A percentile compares a stretch with the other conserved stretches of the same genome.
These are phyloP conservation scores for Anseranas semipalmata DNA, from an alignment of 2,113 vertebrate genomes.

Conservation along the genomic window DNA sequence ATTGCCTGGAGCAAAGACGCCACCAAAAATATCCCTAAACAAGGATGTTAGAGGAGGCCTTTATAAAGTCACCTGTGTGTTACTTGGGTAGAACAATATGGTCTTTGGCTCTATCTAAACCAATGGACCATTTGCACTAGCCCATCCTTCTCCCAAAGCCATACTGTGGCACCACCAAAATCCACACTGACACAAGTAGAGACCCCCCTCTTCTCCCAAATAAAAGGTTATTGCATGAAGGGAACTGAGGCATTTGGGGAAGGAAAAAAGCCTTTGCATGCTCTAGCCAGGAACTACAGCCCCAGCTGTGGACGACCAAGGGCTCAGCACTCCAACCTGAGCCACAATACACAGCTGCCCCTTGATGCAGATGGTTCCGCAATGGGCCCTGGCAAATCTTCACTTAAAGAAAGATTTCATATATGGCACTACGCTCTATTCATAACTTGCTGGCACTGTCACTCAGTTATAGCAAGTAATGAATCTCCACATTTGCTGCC, in stretches of 20 bases:
- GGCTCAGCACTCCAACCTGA: not conserved
- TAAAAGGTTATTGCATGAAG: not conserved
- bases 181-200: not conserved
- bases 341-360: not conserved
- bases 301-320: not conserved
- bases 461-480: not conserved
- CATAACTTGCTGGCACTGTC: not conserved
- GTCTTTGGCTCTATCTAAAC: not conserved
- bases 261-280: not conserved
- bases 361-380: accelerated
- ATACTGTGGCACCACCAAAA: not conserved
- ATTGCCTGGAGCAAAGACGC: not conserved
- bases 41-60: not conserved
- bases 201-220: not conserved
- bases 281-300: not conserved
- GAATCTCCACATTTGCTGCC: not conserved
- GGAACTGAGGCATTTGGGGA: not conserved
- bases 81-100: not conserved
- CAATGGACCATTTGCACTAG: not conserved
- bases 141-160: not conserved
- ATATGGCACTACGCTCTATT: not conserved
- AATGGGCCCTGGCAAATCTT: not conserved
- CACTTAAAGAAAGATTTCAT: not conserved
- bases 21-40: not conserved
- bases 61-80: not conserved